Percentiles rank a stretch among this genome's conserved stretches.
These are phyloP conservation scores for Enteromius thamalakanensis DNA, from an alignment of 2,797 vertebrate genomes.

Conservation along the genomic window DNA sequence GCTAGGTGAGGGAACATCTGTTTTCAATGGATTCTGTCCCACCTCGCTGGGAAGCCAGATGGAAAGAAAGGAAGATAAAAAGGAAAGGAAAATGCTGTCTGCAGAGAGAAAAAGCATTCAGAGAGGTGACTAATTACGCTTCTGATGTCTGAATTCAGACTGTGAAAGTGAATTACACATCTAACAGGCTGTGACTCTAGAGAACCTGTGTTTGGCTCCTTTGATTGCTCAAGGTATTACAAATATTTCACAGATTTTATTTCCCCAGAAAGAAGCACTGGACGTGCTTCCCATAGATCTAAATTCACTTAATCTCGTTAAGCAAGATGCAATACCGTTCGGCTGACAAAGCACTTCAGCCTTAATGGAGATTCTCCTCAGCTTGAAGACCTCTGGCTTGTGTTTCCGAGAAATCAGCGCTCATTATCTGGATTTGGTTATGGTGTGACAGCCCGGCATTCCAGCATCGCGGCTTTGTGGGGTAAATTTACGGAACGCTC, in stretches of 20 bases:
- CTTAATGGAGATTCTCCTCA: conserved; percentile 37
- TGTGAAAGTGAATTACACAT: conserved; percentile 49
- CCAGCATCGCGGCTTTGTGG: not conserved
- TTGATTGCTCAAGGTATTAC: conserved; percentile 43
- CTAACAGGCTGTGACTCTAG: conserved; percentile 35
- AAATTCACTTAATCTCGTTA: conserved; percentile 48
- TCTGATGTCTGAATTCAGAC: conserved; percentile 46
- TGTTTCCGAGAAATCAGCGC: conserved; percentile 29
- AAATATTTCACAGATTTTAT: conserved; percentile 40
- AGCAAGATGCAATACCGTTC: conserved; percentile 36
- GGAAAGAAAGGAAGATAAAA: conserved; percentile 41
- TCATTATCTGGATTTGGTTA: conserved; percentile 37
- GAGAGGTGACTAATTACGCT: conserved; percentile 48
- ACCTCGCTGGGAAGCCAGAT: conserved; percentile 36
- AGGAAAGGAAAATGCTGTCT: conserved; percentile 8
- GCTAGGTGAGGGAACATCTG: conserved; percentile 49
- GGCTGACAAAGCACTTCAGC: conserved; percentile 39
- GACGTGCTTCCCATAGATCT: conserved; percentile 24
- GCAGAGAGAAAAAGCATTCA: conserved; percentile 28
- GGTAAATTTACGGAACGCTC: conserved; percentile 48
- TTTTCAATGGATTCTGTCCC: conserved; percentile 32
- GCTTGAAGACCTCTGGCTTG: conserved; percentile 36
- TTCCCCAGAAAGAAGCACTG: conserved; percentile 37
- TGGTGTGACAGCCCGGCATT: conserved; percentile 8
- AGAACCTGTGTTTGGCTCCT: conserved; percentile 23